Evolutionary conservation across 2,888 invertebrate species (phyloP), one percentile per base, ranked within the genome.

Genomic region (Scaptomyza parva): DNA sequence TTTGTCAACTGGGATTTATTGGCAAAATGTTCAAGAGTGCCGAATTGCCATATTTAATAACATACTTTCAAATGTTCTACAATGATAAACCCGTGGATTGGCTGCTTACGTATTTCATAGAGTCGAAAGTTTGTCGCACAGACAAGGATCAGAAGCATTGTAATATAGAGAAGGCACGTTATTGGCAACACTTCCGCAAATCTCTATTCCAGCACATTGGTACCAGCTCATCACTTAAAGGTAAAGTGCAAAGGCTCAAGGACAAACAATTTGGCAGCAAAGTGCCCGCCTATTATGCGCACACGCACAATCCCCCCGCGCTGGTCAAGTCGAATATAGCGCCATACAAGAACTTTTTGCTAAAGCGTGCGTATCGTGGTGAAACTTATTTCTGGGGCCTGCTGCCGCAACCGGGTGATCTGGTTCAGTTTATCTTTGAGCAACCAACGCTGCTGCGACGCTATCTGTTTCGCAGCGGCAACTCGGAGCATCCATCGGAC

Each of bases 1-100:
- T 97, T 92, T 98, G 98, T 89, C 96, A 96, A 68, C 93, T 98
- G 3, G 99, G 99, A 33, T 99, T 98, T 88, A 99, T 99, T 78
- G 95, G 95, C 45, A 97, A 97, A 93, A 94, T 99, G 93, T 98
- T 99, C 92, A 96, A 96, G 88, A 96, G 97, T 17, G 94, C 95
- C 0, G 97, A 98, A 88, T 92, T 99, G 20, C 95, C 96, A 0
- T 95, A 96, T 93, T 93, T 99, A 67, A 95, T 97, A 37, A 96
- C 97, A 76, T 99, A 98, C 91, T 96, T 99, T 85, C 95, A 99
- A 90, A 96, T 99, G 94, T 99, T 99, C 91, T 97, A 97, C 92
- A 95, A 95, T 88, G 97, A 98, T 88, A 98, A 98, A 92, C 99
- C 99, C 0, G 98, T 98, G 0, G 99, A 99, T 90, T 99, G 99